Evolutionary conservation across 2,888 invertebrate genomes (phyloP).

Genomic region (Hetaerina titia): DNA sequence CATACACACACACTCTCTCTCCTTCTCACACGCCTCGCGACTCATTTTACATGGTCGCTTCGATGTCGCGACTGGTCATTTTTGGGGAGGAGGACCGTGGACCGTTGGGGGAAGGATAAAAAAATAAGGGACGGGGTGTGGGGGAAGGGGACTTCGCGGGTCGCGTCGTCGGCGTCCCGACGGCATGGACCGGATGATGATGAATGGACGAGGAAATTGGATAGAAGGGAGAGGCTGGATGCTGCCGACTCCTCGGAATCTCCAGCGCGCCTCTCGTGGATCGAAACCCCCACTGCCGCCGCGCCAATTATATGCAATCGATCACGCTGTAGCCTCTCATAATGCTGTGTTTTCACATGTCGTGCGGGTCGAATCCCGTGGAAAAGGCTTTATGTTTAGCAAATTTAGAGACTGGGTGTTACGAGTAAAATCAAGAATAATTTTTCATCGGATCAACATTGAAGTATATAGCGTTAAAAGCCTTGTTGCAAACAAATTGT

Average conservation of each 20-base stretch:
- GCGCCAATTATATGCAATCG: background rate
- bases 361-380: background rate
- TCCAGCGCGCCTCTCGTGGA: background rate
- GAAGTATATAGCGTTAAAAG: background rate
- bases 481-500: too few species aligned
- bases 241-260: background rate
- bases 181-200: background rate
- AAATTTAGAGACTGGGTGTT: background rate
- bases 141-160: background rate
- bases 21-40: background rate
- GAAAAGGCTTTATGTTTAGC: background rate
- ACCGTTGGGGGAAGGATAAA: background rate
- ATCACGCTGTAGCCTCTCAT: background rate
- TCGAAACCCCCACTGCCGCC: background rate
- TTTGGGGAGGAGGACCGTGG: background rate
- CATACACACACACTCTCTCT: background rate
- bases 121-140: background rate
- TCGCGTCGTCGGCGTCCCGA: background rate
- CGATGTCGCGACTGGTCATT: background rate
- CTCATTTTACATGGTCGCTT: background rate
- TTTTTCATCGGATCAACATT: background rate
- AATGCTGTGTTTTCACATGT: background rate
- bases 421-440: background rate
- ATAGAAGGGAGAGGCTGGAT: background rate
- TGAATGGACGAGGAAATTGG: constrained; percentile 6